Evolutionary conservation across 2,888 invertebrate species (phyloP), one percentile per base, ranked within the genome.

Genomic region (Orthosia cruda): DNA sequence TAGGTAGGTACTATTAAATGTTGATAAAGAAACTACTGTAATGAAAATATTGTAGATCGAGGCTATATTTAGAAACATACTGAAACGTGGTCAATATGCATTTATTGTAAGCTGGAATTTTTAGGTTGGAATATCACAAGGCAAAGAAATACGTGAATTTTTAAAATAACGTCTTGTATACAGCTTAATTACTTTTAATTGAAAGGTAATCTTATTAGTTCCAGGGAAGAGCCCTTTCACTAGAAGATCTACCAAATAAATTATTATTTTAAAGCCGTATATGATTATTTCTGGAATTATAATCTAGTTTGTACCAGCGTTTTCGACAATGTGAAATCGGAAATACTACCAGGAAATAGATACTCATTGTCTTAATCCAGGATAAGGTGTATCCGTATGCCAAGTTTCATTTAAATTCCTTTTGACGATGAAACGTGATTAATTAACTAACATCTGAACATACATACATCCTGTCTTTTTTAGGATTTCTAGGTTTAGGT

Each of bases 161-260:
- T 61, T 9, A 4, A 57, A 55, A 74, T 61, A 40, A 57, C 65
- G 62, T 65, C 0, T 40, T 23, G 18, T 20, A 16, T 54, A 64
- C 59, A 61, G 50, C n/a, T 61, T 69, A 54, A 69, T 70, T 61
- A 32, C 45, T 65, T 69, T 13, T n/a, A 49, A 49, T 58, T 23
- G 16, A 52, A 55, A 58, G 11, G 16, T 4, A 59, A 26, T 47
- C 0, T 11, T 47, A 15, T 5, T 45, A 57, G 12, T n/a, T 15
- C 45, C 7, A 15, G 4, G 11, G 5, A 45, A 11, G 13, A 54
- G 13, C 32, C 16, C 20, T 13, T 65, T 40, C 40, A 40, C 18
- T 50, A n/a, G 4, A 16, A 18, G 26, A n/a, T 50, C n/a, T 64
- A n/a, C 5, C 7, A 55, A 55, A 4, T 5, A 55, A 15, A 20